Conservation (phyloP, 2,888 invertebrate species). For the Pristionchus mayeri region DNA sequence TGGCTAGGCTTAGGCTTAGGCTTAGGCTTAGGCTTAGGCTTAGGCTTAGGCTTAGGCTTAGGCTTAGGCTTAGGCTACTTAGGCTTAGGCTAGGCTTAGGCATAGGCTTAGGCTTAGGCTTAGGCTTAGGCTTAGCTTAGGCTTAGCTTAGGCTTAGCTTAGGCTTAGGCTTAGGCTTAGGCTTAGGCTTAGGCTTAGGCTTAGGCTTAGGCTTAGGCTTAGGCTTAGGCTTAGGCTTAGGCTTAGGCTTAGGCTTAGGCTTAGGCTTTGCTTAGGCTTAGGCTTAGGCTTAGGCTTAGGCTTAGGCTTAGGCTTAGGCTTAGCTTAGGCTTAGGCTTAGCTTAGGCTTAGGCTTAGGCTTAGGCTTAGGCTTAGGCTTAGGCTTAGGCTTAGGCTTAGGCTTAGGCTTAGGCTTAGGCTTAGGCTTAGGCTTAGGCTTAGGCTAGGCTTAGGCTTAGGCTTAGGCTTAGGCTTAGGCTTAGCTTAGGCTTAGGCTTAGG, state of each 20-base stretch:
- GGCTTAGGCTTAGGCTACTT: conserved; percentile 14
- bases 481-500: conserved; percentile 49
- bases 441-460: conserved; percentile 2
- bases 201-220: conserved; percentile 3
- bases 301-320: conserved; percentile 14
- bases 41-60: conserved; percentile 14
- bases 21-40: background rate
- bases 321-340: conserved; percentile 14
- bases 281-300: conserved; percentile 14
- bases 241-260: conserved; percentile 14
- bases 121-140: conserved; percentile 5
- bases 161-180: conserved; percentile 5
- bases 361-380: conserved; percentile 8
- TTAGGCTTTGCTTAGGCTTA: conserved; percentile 1
- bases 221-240: conserved; percentile 6
- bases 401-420: background rate
- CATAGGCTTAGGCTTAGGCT: background rate
- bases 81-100: background rate
- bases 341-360: background rate
- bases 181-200: conserved; percentile 8
- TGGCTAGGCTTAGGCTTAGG: conserved; percentile 1
- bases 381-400: conserved; percentile 14
- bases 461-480: conserved; percentile 51
- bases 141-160: conserved; percentile 14
- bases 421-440: background rate